Conservation (phyloP, 2,888 invertebrate genomes). For the Panorpa germanica region DNA sequence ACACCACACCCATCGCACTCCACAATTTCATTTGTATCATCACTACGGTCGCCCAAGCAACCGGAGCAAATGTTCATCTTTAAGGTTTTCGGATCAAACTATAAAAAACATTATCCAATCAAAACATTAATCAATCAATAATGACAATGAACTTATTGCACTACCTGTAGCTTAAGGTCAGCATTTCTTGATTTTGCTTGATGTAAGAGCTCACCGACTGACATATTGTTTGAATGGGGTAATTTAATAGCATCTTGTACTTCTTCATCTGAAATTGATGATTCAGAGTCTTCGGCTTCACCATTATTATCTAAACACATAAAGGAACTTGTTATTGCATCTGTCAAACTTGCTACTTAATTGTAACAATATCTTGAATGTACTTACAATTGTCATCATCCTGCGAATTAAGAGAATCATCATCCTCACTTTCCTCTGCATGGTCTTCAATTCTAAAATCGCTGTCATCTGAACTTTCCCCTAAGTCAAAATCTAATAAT, state of each 20-base stretch:
- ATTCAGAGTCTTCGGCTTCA: slow-evolving; percentile 21
- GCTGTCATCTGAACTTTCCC: slow-evolving; percentile 85
- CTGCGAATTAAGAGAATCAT: slow-evolving; percentile 15
- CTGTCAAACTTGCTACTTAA: no score
- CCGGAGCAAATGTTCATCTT: slow-evolving; percentile 78
- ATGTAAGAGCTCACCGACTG: slow-evolving; percentile 21
- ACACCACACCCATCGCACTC: slow-evolving; percentile 95
- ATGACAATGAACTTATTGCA: no score
- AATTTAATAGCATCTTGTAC: no score
- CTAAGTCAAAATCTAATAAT: slow-evolving; percentile 65
- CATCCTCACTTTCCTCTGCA: slow-evolving; percentile 54
- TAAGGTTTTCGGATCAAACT: slow-evolving; percentile 29
- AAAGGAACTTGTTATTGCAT: background rate
- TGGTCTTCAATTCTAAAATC: slow-evolving; percentile 85
- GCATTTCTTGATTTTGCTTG: background rate
- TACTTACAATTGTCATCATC: slow-evolving; percentile 18
- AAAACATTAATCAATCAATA: no score
- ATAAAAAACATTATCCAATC: slow-evolving; percentile 11
- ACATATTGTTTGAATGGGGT: slow-evolving; percentile 24
- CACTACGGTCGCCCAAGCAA: slow-evolving; percentile 82
- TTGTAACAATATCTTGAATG: slow-evolving; percentile 17
- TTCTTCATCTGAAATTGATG: slow-evolving; percentile 24
- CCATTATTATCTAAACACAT: slow-evolving; percentile 8
- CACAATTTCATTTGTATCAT: slow-evolving; percentile 87
- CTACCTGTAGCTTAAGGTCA: slow-evolving; percentile 11